These are phyloP conservation scores for Takifugu ocellatus DNA, from an alignment of 2,797 vertebrate species.

Conservation along the genomic window DNA sequence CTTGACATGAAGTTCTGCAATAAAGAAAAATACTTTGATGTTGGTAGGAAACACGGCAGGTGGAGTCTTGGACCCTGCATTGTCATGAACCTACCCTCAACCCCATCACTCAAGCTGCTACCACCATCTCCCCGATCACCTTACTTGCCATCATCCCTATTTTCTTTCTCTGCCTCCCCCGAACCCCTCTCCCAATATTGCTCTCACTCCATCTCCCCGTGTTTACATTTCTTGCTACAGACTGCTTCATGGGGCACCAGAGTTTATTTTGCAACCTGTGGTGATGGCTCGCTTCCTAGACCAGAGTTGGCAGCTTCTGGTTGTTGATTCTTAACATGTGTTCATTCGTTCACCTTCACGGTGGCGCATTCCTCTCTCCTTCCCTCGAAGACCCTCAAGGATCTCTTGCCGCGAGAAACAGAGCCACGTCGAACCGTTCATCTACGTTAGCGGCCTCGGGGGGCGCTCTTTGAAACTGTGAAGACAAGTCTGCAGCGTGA, in stretches of 20 bases:
- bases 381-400: conserved; percentile 50
- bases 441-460: conserved; percentile 58
- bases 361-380: conserved; percentile 35
- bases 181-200: conserved; percentile 26
- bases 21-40: no score
- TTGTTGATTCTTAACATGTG: conserved; percentile 81
- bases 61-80: conserved; percentile 14
- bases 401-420: conserved; percentile 43
- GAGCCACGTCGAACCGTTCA: conserved; percentile 62
- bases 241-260: conserved; percentile 71
- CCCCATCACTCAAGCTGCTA: conserved; percentile 31
- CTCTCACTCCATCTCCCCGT: conserved; percentile 52
- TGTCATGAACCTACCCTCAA: conserved; percentile 31
- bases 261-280: conserved; percentile 81
- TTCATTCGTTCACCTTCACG: conserved; percentile 73
- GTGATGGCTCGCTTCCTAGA: conserved; percentile 79
- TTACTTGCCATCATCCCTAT: conserved; percentile 34
- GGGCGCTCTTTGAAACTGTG: conserved; percentile 56
- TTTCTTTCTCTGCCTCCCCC: conserved; percentile 43
- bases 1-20: no score
- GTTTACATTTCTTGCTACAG: conserved; percentile 77
- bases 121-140: conserved; percentile 29
- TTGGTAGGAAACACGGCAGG: no score
- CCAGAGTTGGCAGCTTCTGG: conserved; percentile 70
- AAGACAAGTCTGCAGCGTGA: conserved; percentile 45